Evolutionary conservation across 1,140 invertebrate genomes (phyloP).

Genomic region (Aphaenogaster rudis): DNA sequence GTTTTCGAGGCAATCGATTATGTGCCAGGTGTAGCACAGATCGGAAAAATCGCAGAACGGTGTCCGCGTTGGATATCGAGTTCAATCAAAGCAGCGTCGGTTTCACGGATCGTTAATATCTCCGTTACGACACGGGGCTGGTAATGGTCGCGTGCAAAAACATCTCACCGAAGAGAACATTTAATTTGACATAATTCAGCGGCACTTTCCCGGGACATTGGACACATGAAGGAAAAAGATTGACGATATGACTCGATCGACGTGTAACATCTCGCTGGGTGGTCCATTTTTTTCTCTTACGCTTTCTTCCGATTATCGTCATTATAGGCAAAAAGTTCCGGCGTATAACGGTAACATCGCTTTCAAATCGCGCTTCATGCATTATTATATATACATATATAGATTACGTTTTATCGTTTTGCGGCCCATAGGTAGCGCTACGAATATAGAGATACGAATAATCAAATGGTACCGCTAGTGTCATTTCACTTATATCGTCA

Average conservation of each 20-base stretch:
- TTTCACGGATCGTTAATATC: conserved; percentile 78
- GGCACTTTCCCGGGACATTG: conserved; percentile 31
- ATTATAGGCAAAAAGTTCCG: background rate
- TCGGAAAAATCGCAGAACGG: conserved; percentile 52
- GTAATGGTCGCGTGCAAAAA: conserved; percentile 75
- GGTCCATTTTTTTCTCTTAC: conserved; percentile 34
- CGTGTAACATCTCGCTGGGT: conserved; percentile 33
- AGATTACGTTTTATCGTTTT: background rate
- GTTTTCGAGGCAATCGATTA: background rate
- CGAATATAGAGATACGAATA: conserved; percentile 6
- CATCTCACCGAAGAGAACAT: conserved; percentile 55
- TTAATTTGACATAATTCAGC: conserved; percentile 74
- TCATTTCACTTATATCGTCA: conserved; percentile 30
- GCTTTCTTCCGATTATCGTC: conserved; percentile 42
- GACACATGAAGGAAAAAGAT: conserved; percentile 7
- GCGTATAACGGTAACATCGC: conserved; percentile 12
- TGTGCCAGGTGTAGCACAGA: conserved; percentile 30
- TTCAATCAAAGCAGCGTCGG: conserved; percentile 58
- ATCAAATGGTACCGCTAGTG: background rate
- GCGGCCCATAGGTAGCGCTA: background rate
- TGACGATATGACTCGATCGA: conserved; percentile 40
- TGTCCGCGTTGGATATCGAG: conserved; percentile 46
- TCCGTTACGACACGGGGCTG: conserved; percentile 69
- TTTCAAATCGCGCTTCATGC: background rate
- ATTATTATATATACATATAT: conserved; percentile 16